Base-by-base conservation (phyloP, 2,888 invertebrate genomes). In the Agrilus cyanescens region DNA sequence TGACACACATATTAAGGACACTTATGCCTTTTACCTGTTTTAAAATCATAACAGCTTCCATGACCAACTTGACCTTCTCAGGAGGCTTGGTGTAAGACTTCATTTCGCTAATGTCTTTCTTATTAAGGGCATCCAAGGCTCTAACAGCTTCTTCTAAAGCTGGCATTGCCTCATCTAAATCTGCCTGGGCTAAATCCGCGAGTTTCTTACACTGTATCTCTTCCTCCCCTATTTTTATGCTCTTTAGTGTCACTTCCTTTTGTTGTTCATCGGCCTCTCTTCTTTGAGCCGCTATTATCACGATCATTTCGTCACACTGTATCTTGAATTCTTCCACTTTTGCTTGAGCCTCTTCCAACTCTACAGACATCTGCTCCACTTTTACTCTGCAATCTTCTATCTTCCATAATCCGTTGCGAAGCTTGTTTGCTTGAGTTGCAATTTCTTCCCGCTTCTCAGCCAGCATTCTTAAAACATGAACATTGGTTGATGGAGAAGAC, bases 71-170 rank as follows among this genome's bases (percentile, higher is more conserved):
- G 0, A 93, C 90, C 62, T 88, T 84, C 43, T 76, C 72, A 2
- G 91, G 91, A 1, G 93, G 93, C 46, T 84, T 80, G 0, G 83
- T 82, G 62, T 91, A 93, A 0, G 90, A 89, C 61, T 88, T 89
- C 45, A 93, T 85, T 71, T 93, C 91, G 32, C 85, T 81, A 43
- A 93, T 80, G 59, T 89, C 88, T 59, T 85, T 86, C 65, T 88
- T 89, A 59, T 85, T 88, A 13, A 90, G 63, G 1, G 86, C 74
- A 57, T 86, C 85, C 38, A 89, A 64, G 1, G 88, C 87, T 31
- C 72, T 74, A 2, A 86, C 76, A 18, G 91, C 91, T 55, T 86
- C 89, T 31, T 89, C 81, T 1, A 93, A 66, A 12, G 89, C 88
- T 0, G 91, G 93, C 76, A 93, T 79, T 3, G 88, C 91, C 50